Percentiles rank a stretch among this genome's conserved stretches.
These are phyloP conservation scores for Percina caprodes DNA, from an alignment of 2,113 vertebrate species.

Conservation along the genomic window DNA sequence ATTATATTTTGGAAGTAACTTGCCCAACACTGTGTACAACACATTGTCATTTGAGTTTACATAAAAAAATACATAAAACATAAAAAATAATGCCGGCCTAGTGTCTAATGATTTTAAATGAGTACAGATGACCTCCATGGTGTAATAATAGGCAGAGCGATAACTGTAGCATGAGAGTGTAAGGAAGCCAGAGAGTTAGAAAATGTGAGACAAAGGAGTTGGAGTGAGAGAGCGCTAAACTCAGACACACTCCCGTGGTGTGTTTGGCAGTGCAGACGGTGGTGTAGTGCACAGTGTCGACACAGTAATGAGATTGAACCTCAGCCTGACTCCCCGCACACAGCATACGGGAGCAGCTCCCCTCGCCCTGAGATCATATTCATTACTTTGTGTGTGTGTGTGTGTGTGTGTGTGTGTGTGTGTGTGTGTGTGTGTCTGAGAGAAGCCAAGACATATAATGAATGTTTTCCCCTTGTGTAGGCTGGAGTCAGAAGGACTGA, in stretches of 20 bases:
- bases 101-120: not conserved
- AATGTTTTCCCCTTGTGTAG: slow-evolving; percentile 33
- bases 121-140: slow-evolving; percentile 2
- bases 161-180: not conserved
- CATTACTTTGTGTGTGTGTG: slow-evolving; percentile 34
- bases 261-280: slow-evolving; percentile 1
- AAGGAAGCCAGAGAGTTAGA: not conserved
- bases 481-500: slow-evolving; percentile 24
- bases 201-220: not conserved
- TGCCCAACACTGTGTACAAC: too few relatives aligned
- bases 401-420: too few relatives aligned
- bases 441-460: slow-evolving; percentile 37
- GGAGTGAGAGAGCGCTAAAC: not conserved
- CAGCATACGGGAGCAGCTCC: slow-evolving; percentile 22
- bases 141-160: not conserved
- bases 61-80: too few relatives aligned
- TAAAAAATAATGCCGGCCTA: not conserved
- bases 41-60: too few relatives aligned
- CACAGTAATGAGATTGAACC: slow-evolving; percentile 41
- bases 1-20: too few relatives aligned
- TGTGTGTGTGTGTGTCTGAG: slow-evolving; percentile 20
- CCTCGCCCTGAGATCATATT: slow-evolving; percentile 41
- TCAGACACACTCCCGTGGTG: not conserved
- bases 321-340: slow-evolving; percentile 23
- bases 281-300: slow-evolving; percentile 6